These are phyloP conservation scores for Gonocerus acuteangulatus DNA, from an alignment of 2,888 invertebrate species.

Conservation along the genomic window DNA sequence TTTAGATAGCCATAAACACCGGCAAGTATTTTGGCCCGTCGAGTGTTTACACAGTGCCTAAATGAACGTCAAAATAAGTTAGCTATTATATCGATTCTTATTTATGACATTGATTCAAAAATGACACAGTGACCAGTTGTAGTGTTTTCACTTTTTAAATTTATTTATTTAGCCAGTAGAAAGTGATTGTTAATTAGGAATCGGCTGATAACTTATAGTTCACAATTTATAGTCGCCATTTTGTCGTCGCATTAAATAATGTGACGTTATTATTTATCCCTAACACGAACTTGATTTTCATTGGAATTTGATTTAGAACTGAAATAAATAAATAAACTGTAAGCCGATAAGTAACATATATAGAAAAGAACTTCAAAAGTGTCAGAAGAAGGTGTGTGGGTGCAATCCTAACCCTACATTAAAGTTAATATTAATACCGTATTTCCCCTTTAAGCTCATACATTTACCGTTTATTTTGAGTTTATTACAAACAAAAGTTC, in stretches of 20 bases:
- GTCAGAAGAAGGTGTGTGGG: conserved; percentile 20
- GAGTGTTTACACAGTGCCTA: conserved; percentile 39
- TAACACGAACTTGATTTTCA: neutral
- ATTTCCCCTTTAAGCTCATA: neutral
- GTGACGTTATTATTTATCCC: conserved; percentile 4
- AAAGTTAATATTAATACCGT: neutral
- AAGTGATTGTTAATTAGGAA: conserved; percentile 25
- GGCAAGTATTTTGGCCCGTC: conserved; percentile 36
- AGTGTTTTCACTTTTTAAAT: neutral
- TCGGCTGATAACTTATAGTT: conserved; percentile 25
- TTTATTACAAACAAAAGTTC: no score
- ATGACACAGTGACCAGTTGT: conserved; percentile 13
- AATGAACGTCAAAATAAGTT: conserved; percentile 35
- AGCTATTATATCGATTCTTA: conserved; percentile 25
- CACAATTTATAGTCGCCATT: conserved; percentile 31
- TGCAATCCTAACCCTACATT: conserved; percentile 23
- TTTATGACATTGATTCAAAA: conserved; percentile 14
- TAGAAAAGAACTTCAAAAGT: neutral
- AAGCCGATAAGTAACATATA: neutral
- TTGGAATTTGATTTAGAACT: neutral
- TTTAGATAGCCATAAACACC: conserved; percentile 31
- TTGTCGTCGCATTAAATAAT: conserved; percentile 29
- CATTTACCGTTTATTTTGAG: no score
- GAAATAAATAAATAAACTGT: neutral
- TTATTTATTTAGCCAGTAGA: conserved; percentile 10